These are phyloP conservation scores for Lasiurus cinereus DNA, from an alignment of 2,113 vertebrate genomes.

Conservation along the genomic window DNA sequence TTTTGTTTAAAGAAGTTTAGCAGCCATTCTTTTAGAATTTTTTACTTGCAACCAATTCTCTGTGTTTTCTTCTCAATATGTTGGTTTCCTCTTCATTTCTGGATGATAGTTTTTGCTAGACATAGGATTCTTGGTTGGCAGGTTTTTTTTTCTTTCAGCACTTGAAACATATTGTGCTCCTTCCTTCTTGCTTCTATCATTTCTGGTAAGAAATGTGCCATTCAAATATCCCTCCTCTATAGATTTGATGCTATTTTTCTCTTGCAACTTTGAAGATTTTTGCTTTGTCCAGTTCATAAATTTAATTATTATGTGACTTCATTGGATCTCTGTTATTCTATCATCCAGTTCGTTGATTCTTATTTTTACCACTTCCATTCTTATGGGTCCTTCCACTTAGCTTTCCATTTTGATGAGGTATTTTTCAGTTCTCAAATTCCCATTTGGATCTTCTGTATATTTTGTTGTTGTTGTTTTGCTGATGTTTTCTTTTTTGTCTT, in stretches of 20 bases:
- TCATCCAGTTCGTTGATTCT: neutral
- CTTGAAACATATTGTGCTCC: neutral
- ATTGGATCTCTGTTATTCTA: constrained; percentile 13
- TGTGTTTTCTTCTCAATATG: neutral
- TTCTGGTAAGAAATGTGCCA: constrained; percentile 35
- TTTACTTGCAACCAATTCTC: neutral
- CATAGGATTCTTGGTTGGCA: neutral
- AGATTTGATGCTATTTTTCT: neutral
- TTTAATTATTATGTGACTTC: constrained; percentile 23
- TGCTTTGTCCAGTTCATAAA: constrained; percentile 16
- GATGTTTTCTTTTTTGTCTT: neutral
- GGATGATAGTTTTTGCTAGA: neutral
- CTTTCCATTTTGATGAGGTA: constrained; percentile 28
- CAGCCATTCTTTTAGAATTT: neutral
- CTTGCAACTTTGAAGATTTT: constrained; percentile 32
- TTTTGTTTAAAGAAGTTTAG: neutral
- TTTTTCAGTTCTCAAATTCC: neutral
- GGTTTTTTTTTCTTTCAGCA: neutral
- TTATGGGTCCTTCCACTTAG: neutral
- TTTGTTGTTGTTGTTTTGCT: neutral
- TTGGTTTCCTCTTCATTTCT: constrained; percentile 27
- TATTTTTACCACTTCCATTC: neutral
- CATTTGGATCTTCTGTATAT: neutral
- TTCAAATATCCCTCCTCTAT: neutral
- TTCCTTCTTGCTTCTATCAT: neutral